Evolutionary conservation across 2,113 vertebrate genomes (phyloP).

Genomic region (Cephalopholis sonnerati): DNA sequence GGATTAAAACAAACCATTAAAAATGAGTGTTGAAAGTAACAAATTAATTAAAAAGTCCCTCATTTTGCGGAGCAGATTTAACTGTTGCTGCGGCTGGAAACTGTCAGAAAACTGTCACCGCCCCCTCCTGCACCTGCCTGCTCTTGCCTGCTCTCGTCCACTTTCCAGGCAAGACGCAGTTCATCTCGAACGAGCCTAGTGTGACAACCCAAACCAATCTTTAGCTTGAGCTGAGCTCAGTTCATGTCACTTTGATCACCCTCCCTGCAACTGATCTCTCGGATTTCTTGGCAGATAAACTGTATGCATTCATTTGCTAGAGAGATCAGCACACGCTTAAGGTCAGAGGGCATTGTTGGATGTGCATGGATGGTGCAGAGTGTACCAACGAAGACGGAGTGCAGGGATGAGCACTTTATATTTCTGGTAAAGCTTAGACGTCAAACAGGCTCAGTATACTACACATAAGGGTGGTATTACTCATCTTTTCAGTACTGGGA

Average conservation of each 20-base stretch:
- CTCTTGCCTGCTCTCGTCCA: no score
- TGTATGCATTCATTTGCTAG: background rate
- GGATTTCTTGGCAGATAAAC: background rate
- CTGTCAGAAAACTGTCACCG: no score
- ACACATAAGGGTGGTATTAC: background rate
- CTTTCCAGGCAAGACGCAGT: no score
- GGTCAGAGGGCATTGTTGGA: background rate
- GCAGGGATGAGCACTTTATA: background rate
- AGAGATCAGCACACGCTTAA: background rate
- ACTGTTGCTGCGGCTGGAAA: no score
- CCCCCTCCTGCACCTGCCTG: no score
- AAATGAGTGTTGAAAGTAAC: no score
- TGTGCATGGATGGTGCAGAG: background rate
- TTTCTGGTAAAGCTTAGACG: background rate
- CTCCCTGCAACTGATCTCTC: background rate
- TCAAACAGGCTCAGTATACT: slow-evolving; percentile 16
- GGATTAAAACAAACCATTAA: no score
- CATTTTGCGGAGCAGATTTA: no score
- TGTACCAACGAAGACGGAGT: background rate
- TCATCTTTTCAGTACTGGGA: slow-evolving; percentile 12
- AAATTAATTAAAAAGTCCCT: no score
- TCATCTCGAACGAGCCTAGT: no score
- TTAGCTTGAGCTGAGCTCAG: background rate
- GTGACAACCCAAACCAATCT: background rate
- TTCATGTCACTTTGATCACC: background rate